Evolutionary conservation across 2,113 vertebrate species (phyloP).

Genomic region (Plestiodon gilberti): DNA sequence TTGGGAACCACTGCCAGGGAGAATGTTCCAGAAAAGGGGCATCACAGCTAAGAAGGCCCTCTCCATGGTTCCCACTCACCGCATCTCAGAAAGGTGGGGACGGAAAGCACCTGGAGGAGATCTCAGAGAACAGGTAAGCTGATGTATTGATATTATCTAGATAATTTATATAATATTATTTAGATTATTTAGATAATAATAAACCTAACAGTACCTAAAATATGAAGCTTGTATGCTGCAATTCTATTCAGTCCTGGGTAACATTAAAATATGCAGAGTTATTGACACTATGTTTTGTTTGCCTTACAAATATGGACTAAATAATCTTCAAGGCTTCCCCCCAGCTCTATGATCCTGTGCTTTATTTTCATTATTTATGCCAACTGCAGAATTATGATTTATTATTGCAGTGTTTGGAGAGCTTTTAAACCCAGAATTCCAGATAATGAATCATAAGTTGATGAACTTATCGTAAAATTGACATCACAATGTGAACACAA

Average conservation of each 20-base stretch:
- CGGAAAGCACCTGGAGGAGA: too few relatives aligned
- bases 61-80: too few relatives aligned
- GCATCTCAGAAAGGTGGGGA: too few relatives aligned
- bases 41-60: too few relatives aligned
- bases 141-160: too few relatives aligned
- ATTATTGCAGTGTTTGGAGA: neutral
- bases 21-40: too few relatives aligned
- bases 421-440: neutral
- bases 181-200: neutral
- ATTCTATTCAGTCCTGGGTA: neutral
- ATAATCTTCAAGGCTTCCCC: too few relatives aligned
- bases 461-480: fast-evolving
- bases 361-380: neutral
- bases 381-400: neutral
- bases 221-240: neutral
- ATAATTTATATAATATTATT: neutral
- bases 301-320: neutral
- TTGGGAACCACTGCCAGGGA: too few relatives aligned
- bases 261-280: neutral
- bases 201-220: neutral
- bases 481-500: neutral
- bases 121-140: too few relatives aligned
- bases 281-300: neutral
- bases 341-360: too few relatives aligned
- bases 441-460: neutral